Evolutionary conservation across 2,888 invertebrate genomes (phyloP), one percentile per base, ranked within the genome.

Genomic region (Drosophila emarginata): DNA sequence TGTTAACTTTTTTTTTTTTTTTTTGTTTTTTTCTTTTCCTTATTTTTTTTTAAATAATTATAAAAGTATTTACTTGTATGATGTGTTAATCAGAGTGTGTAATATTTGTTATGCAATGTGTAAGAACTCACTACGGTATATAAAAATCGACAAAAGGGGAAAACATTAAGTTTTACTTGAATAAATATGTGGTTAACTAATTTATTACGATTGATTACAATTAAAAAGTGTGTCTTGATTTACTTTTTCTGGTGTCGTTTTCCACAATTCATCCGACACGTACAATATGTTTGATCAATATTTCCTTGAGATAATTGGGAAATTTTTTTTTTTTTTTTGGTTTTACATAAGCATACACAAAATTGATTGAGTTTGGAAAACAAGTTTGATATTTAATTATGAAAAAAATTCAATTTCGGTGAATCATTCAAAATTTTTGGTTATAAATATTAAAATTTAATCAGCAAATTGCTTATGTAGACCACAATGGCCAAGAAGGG

Each of bases 401-500:
- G 45, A 26, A 12, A 39, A 40, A 54, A 40, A 12, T 32, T 40
- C 40, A 37, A 60, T 65, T 72, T 12, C 54, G 72, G 54, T 53
- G 39, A 32, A 28, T 2, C 15, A 18, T 36, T 39, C 28, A 12
- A 23, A 11, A 23, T 60, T 60, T 36, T 11, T 11, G 2, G 6
- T 45, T 1, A 54, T 15, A 74, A 63, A 70, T 59, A 73, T 7
- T 11, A 1, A 2, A 54, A 36, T 54, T 21, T 2, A 26, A n/a
- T 37, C 9, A 15, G 18, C 12, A 51, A 51, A 21, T 45, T 51
- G 51, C 57, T 26, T 37, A 60, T 62, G 60, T 53, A 54, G 70
- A 9, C 26, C 21, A 52, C 28, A 9, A 94, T 94, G 94, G 94
- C 95, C 11, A 97, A 96, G 92, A 97, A 97, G 91, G 95, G 95